These are phyloP conservation scores for Scolanthus callimorphus DNA, from an alignment of 92 coral and sea anemone species.

Conservation along the genomic window DNA sequence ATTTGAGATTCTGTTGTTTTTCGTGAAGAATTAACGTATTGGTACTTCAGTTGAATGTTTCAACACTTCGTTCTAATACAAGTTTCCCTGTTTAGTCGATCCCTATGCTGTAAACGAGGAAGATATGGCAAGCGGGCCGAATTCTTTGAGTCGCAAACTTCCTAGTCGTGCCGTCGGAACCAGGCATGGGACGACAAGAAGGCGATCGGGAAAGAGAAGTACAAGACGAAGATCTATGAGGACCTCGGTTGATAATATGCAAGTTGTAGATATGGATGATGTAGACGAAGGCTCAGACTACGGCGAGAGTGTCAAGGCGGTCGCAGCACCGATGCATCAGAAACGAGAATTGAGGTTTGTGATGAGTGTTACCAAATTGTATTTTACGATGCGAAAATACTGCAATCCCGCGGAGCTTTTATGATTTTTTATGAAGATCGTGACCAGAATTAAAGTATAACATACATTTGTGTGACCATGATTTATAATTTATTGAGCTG, in stretches of 20 bases:
- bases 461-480: no score
- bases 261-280: slow-evolving; percentile 21
- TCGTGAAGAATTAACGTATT: neutral
- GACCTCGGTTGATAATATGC: neutral
- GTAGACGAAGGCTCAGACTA: slow-evolving; percentile 7
- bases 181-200: slow-evolving; percentile 29
- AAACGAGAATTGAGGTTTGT: slow-evolving; percentile 49
- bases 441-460: no score
- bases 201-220: slow-evolving; percentile 1
- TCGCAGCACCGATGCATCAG: slow-evolving; percentile 54
- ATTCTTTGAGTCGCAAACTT: no score
- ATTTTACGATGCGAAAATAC: no score
- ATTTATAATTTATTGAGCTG: no score
- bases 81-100: slow-evolving; percentile 10
- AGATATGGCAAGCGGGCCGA: no score
- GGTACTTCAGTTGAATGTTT: neutral
- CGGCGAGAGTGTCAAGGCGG: slow-evolving; percentile 33
- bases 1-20: neutral
- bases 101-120: slow-evolving; percentile 23
- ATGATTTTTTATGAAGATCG: no score
- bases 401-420: no score
- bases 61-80: neutral
- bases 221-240: slow-evolving; percentile 6
- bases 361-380: no score
- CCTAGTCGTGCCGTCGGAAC: slow-evolving; percentile 19